Conservation (phyloP, 2,113 vertebrate genomes). For the Dipodomys merriami region DNA sequence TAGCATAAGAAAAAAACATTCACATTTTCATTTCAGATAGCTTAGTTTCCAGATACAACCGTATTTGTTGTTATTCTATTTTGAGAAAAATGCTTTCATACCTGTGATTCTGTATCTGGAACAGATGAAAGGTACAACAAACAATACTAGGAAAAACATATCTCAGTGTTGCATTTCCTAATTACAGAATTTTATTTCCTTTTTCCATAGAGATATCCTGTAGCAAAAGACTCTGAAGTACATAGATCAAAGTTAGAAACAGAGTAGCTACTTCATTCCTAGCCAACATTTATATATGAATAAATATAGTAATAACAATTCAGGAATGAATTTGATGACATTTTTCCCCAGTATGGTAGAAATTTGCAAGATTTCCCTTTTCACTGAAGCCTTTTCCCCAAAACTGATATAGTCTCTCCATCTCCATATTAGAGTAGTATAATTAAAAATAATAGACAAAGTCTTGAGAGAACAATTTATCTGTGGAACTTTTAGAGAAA, state of each 20-base stretch:
- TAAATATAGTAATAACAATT: slow-evolving; percentile 62
- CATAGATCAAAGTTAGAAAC: background rate
- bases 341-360: background rate
- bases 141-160: background rate
- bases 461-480: background rate
- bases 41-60: background rate
- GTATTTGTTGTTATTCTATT: background rate
- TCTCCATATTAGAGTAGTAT: background rate
- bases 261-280: background rate
- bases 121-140: background rate
- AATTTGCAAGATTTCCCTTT: slow-evolving; percentile 16
- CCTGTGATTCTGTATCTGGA: background rate
- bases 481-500: background rate
- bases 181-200: background rate
- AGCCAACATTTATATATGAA: slow-evolving; percentile 7
- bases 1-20: background rate
- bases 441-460: background rate
- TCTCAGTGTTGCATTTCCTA: background rate
- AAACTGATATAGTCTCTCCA: background rate
- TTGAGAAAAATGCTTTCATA: background rate
- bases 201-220: background rate
- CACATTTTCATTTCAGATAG: background rate
- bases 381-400: slow-evolving; percentile 10
- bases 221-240: background rate
- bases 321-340: slow-evolving; percentile 32